Conservation (phyloP, 2,888 invertebrate species). For the Sepioteuthis lessoniana region DNA sequence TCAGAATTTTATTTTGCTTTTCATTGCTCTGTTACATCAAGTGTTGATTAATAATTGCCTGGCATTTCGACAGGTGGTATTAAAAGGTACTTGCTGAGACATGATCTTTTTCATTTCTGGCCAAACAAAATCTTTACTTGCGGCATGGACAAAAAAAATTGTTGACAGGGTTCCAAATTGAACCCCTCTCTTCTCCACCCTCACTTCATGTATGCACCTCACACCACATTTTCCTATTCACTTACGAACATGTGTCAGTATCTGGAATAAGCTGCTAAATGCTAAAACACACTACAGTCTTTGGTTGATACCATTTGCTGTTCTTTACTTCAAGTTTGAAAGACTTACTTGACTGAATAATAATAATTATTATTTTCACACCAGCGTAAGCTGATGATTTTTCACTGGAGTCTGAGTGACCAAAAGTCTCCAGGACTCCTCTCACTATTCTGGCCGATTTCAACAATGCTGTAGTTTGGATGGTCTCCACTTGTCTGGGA, state of each 20-base stretch:
- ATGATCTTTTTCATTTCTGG: background rate
- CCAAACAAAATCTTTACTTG: background rate
- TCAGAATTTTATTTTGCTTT: background rate
- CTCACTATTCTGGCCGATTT: too few relatives aligned
- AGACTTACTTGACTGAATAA: too few relatives aligned
- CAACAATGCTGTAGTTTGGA: too few relatives aligned
- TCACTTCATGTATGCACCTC: background rate
- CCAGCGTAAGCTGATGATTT: too few relatives aligned
- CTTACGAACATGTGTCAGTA: background rate
- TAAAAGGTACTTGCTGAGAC: background rate
- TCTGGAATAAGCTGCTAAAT: background rate
- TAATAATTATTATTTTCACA: too few relatives aligned
- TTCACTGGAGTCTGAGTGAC: too few relatives aligned
- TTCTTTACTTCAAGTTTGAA: too few relatives aligned
- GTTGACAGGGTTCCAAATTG: conserved; percentile 1
- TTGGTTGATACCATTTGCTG: too few relatives aligned
- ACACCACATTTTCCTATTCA: background rate
- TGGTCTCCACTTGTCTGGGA: too few relatives aligned
- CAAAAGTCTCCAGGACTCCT: too few relatives aligned
- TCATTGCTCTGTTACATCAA: background rate
- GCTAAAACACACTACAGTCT: background rate
- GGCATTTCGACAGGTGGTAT: background rate
- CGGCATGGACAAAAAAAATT: background rate
- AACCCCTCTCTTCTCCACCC: background rate
- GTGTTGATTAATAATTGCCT: background rate